Evolutionary conservation across 2,113 vertebrate genomes (phyloP), one percentile per base, ranked within the genome.

Genomic region (Ranitomeya variabilis): DNA sequence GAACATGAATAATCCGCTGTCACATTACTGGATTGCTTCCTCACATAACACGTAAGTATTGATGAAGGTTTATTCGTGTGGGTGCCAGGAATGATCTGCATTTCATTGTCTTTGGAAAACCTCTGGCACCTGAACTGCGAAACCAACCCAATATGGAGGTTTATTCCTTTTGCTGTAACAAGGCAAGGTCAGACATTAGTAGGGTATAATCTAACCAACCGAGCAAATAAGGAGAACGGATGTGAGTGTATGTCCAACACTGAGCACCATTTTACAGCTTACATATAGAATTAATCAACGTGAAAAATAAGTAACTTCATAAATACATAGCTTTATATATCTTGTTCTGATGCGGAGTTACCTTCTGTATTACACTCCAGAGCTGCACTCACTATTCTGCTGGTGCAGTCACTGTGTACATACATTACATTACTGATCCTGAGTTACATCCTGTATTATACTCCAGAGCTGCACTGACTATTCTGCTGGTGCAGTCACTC

Each of bases 11-110:
- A 98, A 99, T 91, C 98, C 98, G 82, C 90, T 99, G 93, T 99
- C 98, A 0, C 98, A 99, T 89, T 99, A 99, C 92, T 99, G 98
- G 98, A 97, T 99, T 94, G 98, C 94, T 94, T 99, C 98, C 0
- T 99, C 98, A 4, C 98, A 99, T 92, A 99, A 99, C 95, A 99
- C 98, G 98, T 99, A 92, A 96, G 87, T 89, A 78, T 23, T 67
- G 59, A 81, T 81, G 26, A 62, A 62, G 14, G 12, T 5, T 37
- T 21, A 37, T 45, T 37, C 57, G 57, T 81, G 14, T 45, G 15
- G 26, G 19, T 51, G 62, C 62, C 80, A 37, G 2, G 19, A 4
- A 64, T 51, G 37, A 13, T 51, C 37, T 64, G 12, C 13, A 82
- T 82, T 66, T n/a, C 18, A 37, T 26, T 82, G 80, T 62, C 19